Conservation (phyloP, 2,113 vertebrate species). For the Ranitomeya variabilis region DNA sequence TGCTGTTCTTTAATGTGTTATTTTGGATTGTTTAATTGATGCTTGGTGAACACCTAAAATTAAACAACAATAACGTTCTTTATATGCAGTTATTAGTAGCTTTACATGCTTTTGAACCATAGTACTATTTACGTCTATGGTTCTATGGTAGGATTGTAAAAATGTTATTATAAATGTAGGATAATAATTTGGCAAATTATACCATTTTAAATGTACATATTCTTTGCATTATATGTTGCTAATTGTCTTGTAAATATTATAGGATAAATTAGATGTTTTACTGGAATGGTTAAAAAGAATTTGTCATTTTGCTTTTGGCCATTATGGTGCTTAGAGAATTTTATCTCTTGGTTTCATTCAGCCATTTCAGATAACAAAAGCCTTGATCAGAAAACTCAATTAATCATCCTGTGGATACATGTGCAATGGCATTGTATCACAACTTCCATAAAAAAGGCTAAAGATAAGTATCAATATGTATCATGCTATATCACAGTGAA, state of each 20-base stretch:
- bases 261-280: background rate
- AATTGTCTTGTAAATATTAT: background rate
- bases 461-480: conserved; percentile 43
- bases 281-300: conserved; percentile 15
- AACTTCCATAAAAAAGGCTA: conserved; percentile 34
- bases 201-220: too few relatives aligned
- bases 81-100: background rate
- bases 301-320: conserved; percentile 18
- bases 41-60: background rate
- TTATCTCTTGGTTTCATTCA: conserved; percentile 20
- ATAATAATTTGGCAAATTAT: too few relatives aligned
- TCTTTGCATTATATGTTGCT: background rate
- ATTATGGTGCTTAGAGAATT: conserved; percentile 32
- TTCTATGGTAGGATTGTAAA: too few relatives aligned
- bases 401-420: conserved; percentile 48
- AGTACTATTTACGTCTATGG: too few relatives aligned
- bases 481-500: conserved; percentile 39
- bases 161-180: too few relatives aligned
- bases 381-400: conserved; percentile 35
- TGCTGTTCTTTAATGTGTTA: background rate
- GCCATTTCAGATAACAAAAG: conserved; percentile 48
- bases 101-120: background rate
- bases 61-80: too few relatives aligned
- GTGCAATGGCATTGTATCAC: conserved; percentile 41
- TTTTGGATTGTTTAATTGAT: background rate